These are phyloP conservation scores for Perithous albicinctus DNA, from an alignment of 2,888 invertebrate species.

Conservation along the genomic window DNA sequence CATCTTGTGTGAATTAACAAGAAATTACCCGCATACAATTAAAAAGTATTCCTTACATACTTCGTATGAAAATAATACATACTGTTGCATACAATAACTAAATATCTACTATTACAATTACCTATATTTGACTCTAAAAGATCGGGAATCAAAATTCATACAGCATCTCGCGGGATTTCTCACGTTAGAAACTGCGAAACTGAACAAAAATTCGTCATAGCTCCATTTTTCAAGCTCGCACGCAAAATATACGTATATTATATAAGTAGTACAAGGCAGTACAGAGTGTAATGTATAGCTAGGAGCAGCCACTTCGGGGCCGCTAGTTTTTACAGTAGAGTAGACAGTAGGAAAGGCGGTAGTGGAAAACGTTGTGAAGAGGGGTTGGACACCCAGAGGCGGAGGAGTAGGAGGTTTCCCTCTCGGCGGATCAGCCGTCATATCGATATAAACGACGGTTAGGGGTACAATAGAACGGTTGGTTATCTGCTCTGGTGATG, in stretches of 20 bases:
- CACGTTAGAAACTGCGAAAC: background rate
- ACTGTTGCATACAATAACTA: too few relatives aligned
- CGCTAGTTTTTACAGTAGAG: constrained; percentile 34
- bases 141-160: background rate
- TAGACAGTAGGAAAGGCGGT: background rate
- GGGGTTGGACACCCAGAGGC: constrained; percentile 16
- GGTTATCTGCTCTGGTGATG: constrained; percentile 74
- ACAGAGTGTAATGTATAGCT: constrained; percentile 14
- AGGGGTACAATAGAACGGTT: constrained; percentile 74
- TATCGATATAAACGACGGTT: constrained; percentile 75
- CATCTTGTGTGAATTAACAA: too few relatives aligned
- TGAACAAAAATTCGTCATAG: constrained; percentile 8
- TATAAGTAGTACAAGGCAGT: background rate
- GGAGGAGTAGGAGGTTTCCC: constrained; percentile 37
- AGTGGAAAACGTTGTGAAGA: constrained; percentile 22
- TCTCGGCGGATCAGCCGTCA: constrained; percentile 71
- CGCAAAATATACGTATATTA: background rate
- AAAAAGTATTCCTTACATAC: too few relatives aligned
- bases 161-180: background rate
- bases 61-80: too few relatives aligned
- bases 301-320: background rate
- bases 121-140: too few relatives aligned
- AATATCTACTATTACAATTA: too few relatives aligned
- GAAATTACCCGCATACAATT: too few relatives aligned
- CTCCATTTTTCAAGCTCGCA: constrained; percentile 22